Evolutionary conservation across 64 coral and sea anemone genomes (phyloP).

Genomic region (Montipora cactus): DNA sequence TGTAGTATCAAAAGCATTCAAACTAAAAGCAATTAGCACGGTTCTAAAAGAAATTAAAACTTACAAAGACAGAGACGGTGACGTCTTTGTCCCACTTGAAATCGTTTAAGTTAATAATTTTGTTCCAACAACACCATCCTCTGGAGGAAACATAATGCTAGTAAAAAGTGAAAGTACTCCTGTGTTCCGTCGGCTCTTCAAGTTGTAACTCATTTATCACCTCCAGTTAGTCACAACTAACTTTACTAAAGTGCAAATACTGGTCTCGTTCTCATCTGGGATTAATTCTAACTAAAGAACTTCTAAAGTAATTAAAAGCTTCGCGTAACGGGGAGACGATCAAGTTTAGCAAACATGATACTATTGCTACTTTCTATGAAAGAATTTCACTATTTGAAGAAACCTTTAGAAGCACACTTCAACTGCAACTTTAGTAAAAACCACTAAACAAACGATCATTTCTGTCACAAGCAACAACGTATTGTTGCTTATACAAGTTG

Average conservation of each 20-base stretch:
- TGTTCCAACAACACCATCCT: too few species aligned
- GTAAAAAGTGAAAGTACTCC: too few species aligned
- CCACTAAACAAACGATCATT: not conserved
- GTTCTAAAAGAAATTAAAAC: not conserved
- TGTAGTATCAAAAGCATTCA: too few species aligned
- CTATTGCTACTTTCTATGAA: not conserved
- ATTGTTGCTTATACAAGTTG: not conserved
- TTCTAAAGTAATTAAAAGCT: not conserved
- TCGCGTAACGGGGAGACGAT: not conserved
- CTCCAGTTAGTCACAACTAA: not conserved
- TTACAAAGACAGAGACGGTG: not conserved
- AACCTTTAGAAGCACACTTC: too few species aligned
- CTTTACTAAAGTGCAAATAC: not conserved
- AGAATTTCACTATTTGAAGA: not conserved
- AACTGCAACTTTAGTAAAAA: not conserved
- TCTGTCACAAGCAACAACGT: not conserved
- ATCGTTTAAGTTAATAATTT: too few species aligned
- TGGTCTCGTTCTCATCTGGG: not conserved
- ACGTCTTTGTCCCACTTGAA: too few species aligned
- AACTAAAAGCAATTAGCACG: too few species aligned
- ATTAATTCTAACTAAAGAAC: not conserved
- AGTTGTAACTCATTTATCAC: not conserved
- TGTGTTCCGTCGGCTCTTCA: too few species aligned
- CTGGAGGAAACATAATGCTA: too few species aligned
- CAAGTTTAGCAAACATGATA: not conserved